Evolutionary conservation across 2,113 vertebrate genomes (phyloP).

Genomic region (Empidonax alnorum): DNA sequence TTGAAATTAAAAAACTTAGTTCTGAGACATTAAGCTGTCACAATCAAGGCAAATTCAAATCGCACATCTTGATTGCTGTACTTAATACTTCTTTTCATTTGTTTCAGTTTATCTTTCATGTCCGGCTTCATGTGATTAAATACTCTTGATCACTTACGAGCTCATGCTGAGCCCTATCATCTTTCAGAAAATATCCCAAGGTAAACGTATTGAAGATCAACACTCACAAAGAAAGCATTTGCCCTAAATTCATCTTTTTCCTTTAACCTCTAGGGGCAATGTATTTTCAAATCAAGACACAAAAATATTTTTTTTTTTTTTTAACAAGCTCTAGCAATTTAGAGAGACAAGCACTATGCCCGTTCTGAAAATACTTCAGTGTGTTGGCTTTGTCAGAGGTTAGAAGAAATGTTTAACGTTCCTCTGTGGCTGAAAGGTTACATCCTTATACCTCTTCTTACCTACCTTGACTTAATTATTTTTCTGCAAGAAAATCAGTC

Average conservation of each 20-base stretch:
- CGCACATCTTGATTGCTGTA: background rate
- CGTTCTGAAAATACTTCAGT: background rate
- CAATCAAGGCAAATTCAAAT: background rate
- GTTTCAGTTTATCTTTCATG: background rate
- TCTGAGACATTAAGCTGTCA: background rate
- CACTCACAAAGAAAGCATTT: background rate
- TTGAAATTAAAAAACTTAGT: background rate
- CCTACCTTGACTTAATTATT: background rate
- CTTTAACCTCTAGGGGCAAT: background rate
- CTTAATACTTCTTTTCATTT: constrained; percentile 2
- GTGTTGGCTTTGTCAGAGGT: background rate
- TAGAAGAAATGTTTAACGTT: background rate
- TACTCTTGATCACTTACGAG: background rate
- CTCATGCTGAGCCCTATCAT: background rate
- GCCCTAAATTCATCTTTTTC: background rate
- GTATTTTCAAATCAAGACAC: background rate
- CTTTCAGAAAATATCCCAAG: background rate
- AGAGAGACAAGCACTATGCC: background rate
- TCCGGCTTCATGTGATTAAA: constrained; percentile 7
- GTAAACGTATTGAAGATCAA: background rate
- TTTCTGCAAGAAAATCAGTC: background rate
- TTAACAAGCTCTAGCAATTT: background rate
- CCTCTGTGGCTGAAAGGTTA: background rate
- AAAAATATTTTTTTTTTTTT: background rate
- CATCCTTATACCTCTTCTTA: background rate